Evolutionary conservation across 2,888 invertebrate genomes (phyloP).

Genomic region (Danaus chrysippus): DNA sequence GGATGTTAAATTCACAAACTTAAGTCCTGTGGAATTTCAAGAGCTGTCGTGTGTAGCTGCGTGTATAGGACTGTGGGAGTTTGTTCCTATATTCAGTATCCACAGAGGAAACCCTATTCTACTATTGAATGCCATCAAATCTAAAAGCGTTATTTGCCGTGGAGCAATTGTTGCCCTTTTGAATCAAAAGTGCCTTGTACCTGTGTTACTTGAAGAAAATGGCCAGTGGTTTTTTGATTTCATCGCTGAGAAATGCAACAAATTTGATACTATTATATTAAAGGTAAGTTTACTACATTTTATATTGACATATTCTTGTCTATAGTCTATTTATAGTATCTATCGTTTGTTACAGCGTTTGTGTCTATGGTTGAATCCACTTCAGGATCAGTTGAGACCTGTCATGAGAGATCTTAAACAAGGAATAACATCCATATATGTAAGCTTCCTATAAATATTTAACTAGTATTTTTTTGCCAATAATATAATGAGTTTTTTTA

Average conservation of each 20-base stretch:
- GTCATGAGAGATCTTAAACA: constrained; percentile 68
- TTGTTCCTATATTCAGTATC: constrained; percentile 61
- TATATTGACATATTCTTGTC: not conserved
- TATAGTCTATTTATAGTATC: constrained; percentile 12
- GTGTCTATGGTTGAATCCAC: constrained; percentile 69
- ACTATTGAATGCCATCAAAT: constrained; percentile 52
- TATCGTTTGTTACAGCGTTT: constrained; percentile 51
- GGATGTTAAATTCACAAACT: constrained; percentile 55
- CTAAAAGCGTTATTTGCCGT: constrained; percentile 53
- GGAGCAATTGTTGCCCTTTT: constrained; percentile 58
- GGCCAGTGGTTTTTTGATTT: constrained; percentile 74
- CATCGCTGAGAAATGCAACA: constrained; percentile 69
- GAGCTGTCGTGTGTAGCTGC: constrained; percentile 60
- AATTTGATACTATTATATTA: constrained; percentile 74
- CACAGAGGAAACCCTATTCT: constrained; percentile 59
- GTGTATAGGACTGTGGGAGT: constrained; percentile 70
- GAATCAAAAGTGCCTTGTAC: constrained; percentile 53
- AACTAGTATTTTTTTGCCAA: no score
- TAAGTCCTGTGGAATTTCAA: constrained; percentile 49
- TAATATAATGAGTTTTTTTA: not conserved
- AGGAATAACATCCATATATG: constrained; percentile 62
- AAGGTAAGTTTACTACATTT: constrained; percentile 59
- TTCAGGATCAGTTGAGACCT: constrained; percentile 70
- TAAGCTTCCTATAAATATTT: constrained; percentile 40
- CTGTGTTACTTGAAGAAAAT: constrained; percentile 62